phyloP scores from a whole-genome alignment of 2,113 vertebrate genomes.

The Nothocercus nigrocapillus region DNA sequence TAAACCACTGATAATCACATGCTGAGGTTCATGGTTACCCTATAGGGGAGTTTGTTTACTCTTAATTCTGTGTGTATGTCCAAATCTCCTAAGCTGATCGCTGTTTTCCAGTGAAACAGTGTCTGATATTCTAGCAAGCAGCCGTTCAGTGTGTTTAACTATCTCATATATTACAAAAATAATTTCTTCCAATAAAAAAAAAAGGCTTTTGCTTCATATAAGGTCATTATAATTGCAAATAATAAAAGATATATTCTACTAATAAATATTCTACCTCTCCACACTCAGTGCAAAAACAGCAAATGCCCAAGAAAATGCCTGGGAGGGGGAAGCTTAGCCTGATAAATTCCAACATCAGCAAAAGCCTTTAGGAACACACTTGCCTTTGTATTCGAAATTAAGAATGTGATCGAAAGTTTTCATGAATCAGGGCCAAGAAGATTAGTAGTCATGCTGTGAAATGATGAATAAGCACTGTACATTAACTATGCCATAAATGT shows the following conservation, averaged over 20 bases:
- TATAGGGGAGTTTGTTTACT: neutral
- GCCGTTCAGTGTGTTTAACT: neutral
- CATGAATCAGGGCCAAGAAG: neutral
- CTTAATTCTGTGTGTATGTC: neutral
- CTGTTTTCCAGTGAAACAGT: neutral
- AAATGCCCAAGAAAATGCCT: neutral
- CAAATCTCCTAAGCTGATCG: neutral
- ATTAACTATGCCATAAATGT: neutral
- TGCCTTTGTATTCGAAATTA: neutral
- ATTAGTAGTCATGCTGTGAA: neutral
- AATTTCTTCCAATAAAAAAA: neutral
- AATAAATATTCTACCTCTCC: neutral
- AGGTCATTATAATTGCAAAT: neutral
- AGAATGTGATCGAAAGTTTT: neutral
- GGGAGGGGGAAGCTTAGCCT: neutral
- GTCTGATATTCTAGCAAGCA: neutral
- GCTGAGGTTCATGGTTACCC: neutral
- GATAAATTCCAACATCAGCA: neutral
- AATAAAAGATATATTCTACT: neutral
- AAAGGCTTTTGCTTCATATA: rapidly evolving
- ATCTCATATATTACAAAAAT: neutral
- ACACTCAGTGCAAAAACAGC: neutral
- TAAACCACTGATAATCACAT: neutral
- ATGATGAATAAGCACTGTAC: neutral
- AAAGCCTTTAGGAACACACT: neutral